Evolutionary conservation across 1,140 invertebrate species (phyloP).

Genomic region (Procambarus virginalis): DNA sequence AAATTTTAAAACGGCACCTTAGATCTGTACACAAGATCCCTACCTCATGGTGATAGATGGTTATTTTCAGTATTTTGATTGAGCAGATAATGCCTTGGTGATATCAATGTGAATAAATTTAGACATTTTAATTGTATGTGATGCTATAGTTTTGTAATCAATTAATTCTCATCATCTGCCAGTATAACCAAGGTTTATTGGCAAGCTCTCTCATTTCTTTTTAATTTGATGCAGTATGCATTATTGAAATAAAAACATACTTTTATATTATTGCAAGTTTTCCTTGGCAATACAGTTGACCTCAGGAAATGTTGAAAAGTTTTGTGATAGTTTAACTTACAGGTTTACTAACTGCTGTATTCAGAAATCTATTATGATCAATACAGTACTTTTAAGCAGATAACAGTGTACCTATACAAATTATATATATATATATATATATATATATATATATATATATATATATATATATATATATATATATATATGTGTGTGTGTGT

Average conservation of each 20-base stretch:
- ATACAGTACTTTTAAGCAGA: background rate
- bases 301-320: background rate
- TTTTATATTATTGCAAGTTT: background rate
- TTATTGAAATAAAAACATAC: background rate
- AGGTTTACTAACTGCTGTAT: background rate
- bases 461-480: no score
- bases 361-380: background rate
- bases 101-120: background rate
- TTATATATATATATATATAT: no score
- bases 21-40: conserved; percentile 61
- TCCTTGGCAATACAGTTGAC: background rate
- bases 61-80: background rate
- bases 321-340: background rate
- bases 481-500: no score
- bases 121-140: background rate
- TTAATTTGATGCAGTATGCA: background rate
- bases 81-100: background rate
- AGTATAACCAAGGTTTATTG: background rate
- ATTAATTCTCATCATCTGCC: background rate
- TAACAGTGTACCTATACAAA: no score
- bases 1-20: conserved; percentile 66
- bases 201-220: background rate
- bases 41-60: conserved; percentile 45
- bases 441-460: no score
- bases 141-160: background rate